Conservation (phyloP, 2,888 invertebrate species). For the Polyommatus icarus region DNA sequence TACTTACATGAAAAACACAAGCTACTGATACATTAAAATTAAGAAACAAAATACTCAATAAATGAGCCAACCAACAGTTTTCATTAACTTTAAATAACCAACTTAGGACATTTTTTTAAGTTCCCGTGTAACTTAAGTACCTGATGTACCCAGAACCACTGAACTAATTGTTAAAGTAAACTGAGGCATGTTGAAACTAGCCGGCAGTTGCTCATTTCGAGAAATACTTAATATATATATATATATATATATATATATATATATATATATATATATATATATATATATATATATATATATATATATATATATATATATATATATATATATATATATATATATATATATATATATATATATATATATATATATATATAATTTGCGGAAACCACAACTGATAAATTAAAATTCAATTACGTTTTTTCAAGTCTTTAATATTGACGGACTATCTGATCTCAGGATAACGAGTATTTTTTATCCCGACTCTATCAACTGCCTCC, state of each 20-base stretch:
- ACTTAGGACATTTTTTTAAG: background rate
- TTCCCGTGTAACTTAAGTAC: background rate
- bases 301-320: too few relatives aligned
- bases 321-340: too few relatives aligned
- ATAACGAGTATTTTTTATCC: background rate
- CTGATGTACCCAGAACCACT: background rate
- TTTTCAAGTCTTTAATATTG: background rate
- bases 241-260: too few relatives aligned
- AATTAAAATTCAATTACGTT: constrained; percentile 5
- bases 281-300: too few relatives aligned
- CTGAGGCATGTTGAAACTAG: background rate
- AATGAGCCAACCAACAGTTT: background rate
- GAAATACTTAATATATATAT: too few relatives aligned
- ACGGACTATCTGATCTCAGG: background rate
- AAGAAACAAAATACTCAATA: background rate
- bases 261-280: too few relatives aligned
- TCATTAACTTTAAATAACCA: too few relatives aligned
- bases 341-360: too few relatives aligned
- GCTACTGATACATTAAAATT: background rate
- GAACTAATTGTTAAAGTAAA: constrained; percentile 4
- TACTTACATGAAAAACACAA: too few relatives aligned
- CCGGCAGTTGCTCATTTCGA: background rate
- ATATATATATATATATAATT: too few relatives aligned
- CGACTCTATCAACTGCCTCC: background rate
- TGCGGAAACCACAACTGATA: background rate